phyloP scores from a whole-genome alignment of 37 sponge, comb jelly and placozoan species.

The Geodia barretti region DNA sequence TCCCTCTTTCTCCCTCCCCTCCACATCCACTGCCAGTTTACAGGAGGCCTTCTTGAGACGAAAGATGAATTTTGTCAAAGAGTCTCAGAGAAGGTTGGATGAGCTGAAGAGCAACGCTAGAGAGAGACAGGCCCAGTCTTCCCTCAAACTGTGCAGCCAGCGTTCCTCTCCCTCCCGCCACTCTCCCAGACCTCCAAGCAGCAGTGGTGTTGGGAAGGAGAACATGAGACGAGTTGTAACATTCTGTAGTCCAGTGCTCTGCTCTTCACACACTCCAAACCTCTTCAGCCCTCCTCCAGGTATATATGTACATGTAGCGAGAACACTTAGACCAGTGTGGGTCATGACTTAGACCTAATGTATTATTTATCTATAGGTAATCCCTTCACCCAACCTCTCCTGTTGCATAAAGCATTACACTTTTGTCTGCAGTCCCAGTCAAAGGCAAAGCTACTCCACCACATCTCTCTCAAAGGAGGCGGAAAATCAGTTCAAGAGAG shows the following conservation, averaged over 20 bases:
- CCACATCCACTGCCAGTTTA: conserved; percentile 14
- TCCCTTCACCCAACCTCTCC: background rate
- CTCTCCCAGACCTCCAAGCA: background rate
- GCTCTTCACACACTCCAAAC: conserved; percentile 6
- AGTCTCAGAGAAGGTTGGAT: conserved; percentile 38
- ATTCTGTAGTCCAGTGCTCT: conserved; percentile 47
- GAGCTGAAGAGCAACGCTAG: conserved; percentile 10
- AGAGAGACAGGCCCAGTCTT: background rate
- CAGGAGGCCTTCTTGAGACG: conserved; percentile 67
- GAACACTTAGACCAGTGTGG: background rate
- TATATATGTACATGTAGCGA: conserved; percentile 7
- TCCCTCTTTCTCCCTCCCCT: background rate
- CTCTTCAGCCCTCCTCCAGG: conserved; percentile 32
- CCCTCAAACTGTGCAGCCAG: background rate
- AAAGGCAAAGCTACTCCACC: background rate
- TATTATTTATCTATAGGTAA: background rate
- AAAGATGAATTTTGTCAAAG: conserved; percentile 38
- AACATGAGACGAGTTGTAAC: conserved; percentile 23
- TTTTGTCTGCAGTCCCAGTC: background rate
- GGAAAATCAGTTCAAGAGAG: conserved; percentile 15
- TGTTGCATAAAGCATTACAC: conserved; percentile 3
- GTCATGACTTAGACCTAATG: background rate
- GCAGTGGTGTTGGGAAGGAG: background rate
- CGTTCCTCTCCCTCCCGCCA: background rate
- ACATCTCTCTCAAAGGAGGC: conserved; percentile 7